Evolutionary conservation across 2,888 invertebrate species (phyloP), one percentile per base, ranked within the genome.

Genomic region (Frankliniella intonsa): DNA sequence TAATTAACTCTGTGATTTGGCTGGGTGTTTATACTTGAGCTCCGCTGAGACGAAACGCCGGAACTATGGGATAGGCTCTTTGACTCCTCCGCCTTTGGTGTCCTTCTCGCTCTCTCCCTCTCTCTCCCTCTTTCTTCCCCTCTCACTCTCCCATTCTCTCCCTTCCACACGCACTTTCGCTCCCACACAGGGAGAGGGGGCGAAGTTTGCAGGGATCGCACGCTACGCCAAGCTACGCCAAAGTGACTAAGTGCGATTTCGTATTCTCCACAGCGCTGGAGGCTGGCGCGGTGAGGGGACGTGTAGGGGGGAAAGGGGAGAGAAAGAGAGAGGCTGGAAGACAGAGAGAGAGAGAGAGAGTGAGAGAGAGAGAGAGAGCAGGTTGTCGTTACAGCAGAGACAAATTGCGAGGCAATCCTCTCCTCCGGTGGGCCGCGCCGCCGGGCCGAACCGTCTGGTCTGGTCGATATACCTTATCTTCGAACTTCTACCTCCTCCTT

Each of bases 161-260:
- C 55, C 14, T 8, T 19, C 11, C 65, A 12, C 14, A 19, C 62
- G 17, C 62, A 14, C 11, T 62, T 17, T 17, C 14, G 62, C n/a
- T 38, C 5, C 38, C 38, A 38, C 38, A 3, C 38, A 3, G 62
- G 17, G 11, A 17, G 62, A 17, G 62, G 62, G 11, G 62, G 55
- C 5, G 17, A 55, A 55, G 14, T 10, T 55, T 55, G 5, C 11
- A 7, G 55, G 55, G 55, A 55, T 55, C 55, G 55, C 19, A 55
- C 55, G 55, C 22, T 25, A 25, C 69, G 69, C 25, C 69, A 22
- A 11, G 25, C 22, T 12, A 25, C 69, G 25, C 25, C 69, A 25
- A 76, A 76, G 69, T 76, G 69, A 76, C 69, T 76, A 76, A 76
- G 69, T 76, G 69, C 69, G 69, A 76, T 76, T 76, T 76, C 69